Conservation (phyloP, 2,113 vertebrate genomes). For the Cryptomyrus ogoouensis region DNA sequence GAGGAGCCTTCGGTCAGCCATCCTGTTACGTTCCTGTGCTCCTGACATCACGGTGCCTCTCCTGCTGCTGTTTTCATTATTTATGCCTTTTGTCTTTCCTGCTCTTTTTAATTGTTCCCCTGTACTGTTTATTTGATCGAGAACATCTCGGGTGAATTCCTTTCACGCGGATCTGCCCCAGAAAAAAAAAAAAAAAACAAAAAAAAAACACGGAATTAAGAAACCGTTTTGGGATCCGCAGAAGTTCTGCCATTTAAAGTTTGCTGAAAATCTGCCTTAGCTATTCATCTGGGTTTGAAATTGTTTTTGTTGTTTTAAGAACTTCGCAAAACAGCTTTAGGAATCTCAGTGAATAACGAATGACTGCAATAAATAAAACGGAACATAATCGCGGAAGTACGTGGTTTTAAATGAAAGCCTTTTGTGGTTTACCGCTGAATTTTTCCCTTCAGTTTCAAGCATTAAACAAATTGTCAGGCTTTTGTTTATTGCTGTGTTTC, state of each 20-base stretch:
- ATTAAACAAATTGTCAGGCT: neutral
- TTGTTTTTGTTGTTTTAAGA: slow-evolving; percentile 25
- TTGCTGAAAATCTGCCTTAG: slow-evolving; percentile 15
- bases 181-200: slow-evolving; percentile 16
- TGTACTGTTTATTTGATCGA: slow-evolving; percentile 26
- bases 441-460: slow-evolving; percentile 6
- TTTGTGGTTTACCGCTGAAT: slow-evolving; percentile 23
- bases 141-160: slow-evolving; percentile 1
- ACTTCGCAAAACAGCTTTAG: slow-evolving; percentile 23
- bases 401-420: slow-evolving; percentile 11
- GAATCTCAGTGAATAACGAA: slow-evolving; percentile 20
- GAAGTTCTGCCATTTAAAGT: slow-evolving; percentile 19
- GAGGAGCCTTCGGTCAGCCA: neutral
- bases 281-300: slow-evolving; percentile 20
- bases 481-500: neutral
- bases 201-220: slow-evolving; percentile 22
- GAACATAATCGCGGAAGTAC: slow-evolving; percentile 22
- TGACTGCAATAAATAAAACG: slow-evolving; percentile 27
- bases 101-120: slow-evolving; percentile 17
- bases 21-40: neutral
- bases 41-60: neutral
- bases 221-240: slow-evolving; percentile 8
- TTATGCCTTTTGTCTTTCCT: neutral
- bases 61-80: neutral
- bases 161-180: neutral